Base-by-base conservation (phyloP, 2,113 vertebrate species). In the Centropus unirufus region DNA sequence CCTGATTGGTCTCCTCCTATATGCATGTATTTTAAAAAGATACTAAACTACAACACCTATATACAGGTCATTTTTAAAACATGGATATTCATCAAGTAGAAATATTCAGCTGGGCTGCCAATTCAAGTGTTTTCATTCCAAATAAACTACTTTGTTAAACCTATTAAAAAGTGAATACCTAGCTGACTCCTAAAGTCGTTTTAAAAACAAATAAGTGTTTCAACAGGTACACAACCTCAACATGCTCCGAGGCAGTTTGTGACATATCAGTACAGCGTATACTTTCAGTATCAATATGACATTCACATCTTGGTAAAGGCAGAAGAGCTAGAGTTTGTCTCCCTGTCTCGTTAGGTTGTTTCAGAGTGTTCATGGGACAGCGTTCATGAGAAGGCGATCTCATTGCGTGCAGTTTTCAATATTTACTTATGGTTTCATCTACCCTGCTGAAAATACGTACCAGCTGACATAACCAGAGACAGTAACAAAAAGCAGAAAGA, bases 191-290 rank as follows among this genome's bases (percentile, higher is more conserved):
- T 79, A 93, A 49, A 89, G 73, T 13, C 34, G 64, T 93, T 91
- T 76, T n/a, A 85, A 85, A 95, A 92, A 93, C 67, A 68, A 91
- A 14, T 61, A 83, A 78, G 36, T 75, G 57, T 96, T 95, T 94
- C 51, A 92, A 79, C 32, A 92, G 69, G 59, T 39, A 81, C 54
- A 66, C 83, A 86, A 74, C 69, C 8, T 75, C 63, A 83, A 49
- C 39, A 52, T 8, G 42, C 40, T 83, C 42, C 51, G 49, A 57
- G 62, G 34, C 74, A 21, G 52, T 39, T 82, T 34, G 49, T 36
- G 59, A 22, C 32, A 4, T 3, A 62, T 51, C 39, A 51, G 26
- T 21, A 36, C 34, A 70, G 59, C 36, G 22, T 49, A 34, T 30
- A 64, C 18, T 55, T n/a, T 32, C 36, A 70, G 51, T 62, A 73